Base-by-base conservation (phyloP, 2,888 invertebrate species). In the Subacronicta megacephala region DNA sequence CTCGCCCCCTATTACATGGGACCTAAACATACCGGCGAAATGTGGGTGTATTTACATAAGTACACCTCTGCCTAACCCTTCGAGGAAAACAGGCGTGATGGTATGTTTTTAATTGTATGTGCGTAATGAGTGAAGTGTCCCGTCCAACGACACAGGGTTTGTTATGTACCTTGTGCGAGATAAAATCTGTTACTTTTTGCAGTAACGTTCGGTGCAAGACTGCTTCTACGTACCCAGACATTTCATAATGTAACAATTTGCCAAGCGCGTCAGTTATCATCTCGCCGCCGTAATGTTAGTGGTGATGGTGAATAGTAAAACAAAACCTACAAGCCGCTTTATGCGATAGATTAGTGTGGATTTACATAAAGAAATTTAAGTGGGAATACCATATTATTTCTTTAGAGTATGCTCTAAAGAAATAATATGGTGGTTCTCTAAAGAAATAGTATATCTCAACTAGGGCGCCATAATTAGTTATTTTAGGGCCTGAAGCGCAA, bases 231-330 rank as follows among this genome's bases (percentile, higher is more conserved):
- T n/a, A 38, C n/a, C n/a, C 12, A 66, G 52, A 50, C 47, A 53
- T 37, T 47, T 45, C 47, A 35, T n/a, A n/a, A n/a, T 29, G 46
- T 56, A 56, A 53, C 59, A 59, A 68, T 67, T 58, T 69, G 58
- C 57, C 53, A 63, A 51, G 58, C 69, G 53, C 57, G 46, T 54
- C 63, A 69, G 57, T 68, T 62, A 67, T 64, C 70, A 59, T 68
- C 70, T 50, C 51, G 20, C 36, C 40, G 63, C 31, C 31, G 31
- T 68, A 64, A 63, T 74, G 58, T 53, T 46, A 36, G 49, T 62
- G 66, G 55, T 64, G 59, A 63, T 61, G 65, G 54, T 63, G 56
- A 67, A 57, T 56, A 63, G 59, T 57, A 58, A 47, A 74, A 74
- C 63, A 62, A 55, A 52, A 70, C 43, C 51, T 42, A 35, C 37